phyloP scores from a whole-genome alignment of 2,888 invertebrate genomes.

The Reticulitermes lucifugus region DNA sequence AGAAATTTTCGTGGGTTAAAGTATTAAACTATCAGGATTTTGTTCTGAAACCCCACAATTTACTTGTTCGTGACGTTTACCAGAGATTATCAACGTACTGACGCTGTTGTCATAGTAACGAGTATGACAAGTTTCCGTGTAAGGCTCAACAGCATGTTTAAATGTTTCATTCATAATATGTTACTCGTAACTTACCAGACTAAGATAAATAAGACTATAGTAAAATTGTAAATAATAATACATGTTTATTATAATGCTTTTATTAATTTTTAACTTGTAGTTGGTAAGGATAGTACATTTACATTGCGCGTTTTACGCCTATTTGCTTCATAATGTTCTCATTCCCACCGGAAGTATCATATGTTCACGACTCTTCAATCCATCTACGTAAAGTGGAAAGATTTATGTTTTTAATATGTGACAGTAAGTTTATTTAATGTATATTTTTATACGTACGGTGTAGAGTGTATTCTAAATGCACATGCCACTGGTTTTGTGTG shows the following conservation, averaged over 20 bases:
- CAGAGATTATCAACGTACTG: neutral
- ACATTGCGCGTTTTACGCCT: neutral
- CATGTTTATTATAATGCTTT: too few species aligned
- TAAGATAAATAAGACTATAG: too few species aligned
- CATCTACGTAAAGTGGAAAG: constrained; percentile 34
- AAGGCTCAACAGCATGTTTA: neutral
- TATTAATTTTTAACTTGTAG: neutral
- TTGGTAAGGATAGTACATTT: neutral
- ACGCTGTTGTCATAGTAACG: constrained; percentile 36
- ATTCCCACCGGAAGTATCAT: constrained; percentile 46
- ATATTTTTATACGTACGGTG: constrained; percentile 21
- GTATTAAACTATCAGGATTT: neutral
- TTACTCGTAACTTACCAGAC: too few species aligned
- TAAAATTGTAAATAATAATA: too few species aligned
- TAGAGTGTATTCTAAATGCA: neutral
- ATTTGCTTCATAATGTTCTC: constrained; percentile 4
- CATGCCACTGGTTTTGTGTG: neutral
- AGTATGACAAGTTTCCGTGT: constrained; percentile 2
- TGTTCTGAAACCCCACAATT: neutral
- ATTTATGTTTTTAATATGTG: constrained; percentile 58
- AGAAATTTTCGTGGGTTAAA: too few species aligned
- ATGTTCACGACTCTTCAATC: constrained; percentile 37
- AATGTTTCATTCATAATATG: too few species aligned
- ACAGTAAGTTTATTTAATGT: constrained; percentile 57
- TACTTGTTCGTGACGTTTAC: neutral